Conservation (phyloP, 2,888 invertebrate species). For the Tuberolachnus salignus region DNA sequence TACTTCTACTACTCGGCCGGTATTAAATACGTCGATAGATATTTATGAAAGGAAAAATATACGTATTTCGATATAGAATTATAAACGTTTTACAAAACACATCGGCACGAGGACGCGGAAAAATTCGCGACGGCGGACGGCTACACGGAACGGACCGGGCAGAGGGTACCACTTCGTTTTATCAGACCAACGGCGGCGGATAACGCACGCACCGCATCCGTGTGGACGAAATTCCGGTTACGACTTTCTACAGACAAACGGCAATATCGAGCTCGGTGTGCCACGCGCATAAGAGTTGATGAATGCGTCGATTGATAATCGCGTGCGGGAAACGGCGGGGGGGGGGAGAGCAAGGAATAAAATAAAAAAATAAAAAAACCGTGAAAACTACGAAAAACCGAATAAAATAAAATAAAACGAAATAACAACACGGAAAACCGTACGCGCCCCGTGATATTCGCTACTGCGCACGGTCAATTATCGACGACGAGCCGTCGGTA, state of each 20-base stretch:
- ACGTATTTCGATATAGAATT: no score
- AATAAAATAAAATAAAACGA: no score
- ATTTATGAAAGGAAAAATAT: no score
- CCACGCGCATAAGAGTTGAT: background rate
- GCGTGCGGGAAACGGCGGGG: no score
- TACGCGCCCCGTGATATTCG: background rate
- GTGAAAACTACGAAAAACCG: background rate
- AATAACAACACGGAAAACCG: background rate
- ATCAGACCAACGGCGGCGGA: background rate
- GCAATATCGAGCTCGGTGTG: background rate
- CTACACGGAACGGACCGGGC: background rate
- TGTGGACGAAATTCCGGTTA: conserved; percentile 2
- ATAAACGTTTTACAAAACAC: no score
- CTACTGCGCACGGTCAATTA: background rate
- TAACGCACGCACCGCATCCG: background rate
- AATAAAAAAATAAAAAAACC: background rate
- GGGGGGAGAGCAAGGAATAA: no score
- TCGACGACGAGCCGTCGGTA: background rate
- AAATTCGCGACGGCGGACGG: no score
- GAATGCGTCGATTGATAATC: background rate
- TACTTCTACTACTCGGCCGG: no score
- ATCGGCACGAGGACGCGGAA: background rate
- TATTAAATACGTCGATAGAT: no score
- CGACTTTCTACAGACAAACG: background rate
- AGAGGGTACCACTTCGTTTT: background rate